phyloP scores from a whole-genome alignment of 2,888 invertebrate species.

The Cephus sareptanus region DNA sequence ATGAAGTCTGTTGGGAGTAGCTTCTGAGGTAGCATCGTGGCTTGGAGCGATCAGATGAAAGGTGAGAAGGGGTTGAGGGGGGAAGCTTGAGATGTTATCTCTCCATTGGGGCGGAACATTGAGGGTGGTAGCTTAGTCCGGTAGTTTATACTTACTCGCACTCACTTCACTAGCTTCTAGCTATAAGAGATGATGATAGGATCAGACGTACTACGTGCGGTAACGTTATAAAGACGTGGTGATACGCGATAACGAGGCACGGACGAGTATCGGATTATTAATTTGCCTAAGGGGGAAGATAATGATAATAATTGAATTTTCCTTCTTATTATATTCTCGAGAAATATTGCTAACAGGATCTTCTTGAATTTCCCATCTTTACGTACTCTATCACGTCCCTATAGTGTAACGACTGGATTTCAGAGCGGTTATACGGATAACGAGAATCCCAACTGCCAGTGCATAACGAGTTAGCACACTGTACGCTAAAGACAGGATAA shows the following conservation, averaged over 20 bases:
- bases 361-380: neutral
- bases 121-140: constrained; percentile 44
- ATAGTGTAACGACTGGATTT: neutral
- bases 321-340: neutral
- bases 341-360: neutral
- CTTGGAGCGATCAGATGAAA: neutral
- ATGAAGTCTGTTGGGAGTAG: neutral
- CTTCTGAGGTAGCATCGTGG: neutral
- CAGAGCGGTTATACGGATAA: neutral
- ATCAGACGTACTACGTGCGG: constrained; percentile 51
- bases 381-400: neutral
- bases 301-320: neutral
- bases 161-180: constrained; percentile 45
- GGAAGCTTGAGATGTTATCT: constrained; percentile 47
- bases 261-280: constrained; percentile 48
- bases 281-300: constrained; percentile 23
- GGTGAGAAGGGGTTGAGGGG: constrained; percentile 28
- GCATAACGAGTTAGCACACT: too few species aligned
- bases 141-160: constrained; percentile 56
- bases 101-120: constrained; percentile 51
- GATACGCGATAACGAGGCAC: constrained; percentile 49
- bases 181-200: constrained; percentile 54
- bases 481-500: neutral
- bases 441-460: neutral
- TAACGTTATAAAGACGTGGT: constrained; percentile 57